Evolutionary conservation across 2,888 invertebrate genomes (phyloP).

Genomic region (Dynastes tityus): DNA sequence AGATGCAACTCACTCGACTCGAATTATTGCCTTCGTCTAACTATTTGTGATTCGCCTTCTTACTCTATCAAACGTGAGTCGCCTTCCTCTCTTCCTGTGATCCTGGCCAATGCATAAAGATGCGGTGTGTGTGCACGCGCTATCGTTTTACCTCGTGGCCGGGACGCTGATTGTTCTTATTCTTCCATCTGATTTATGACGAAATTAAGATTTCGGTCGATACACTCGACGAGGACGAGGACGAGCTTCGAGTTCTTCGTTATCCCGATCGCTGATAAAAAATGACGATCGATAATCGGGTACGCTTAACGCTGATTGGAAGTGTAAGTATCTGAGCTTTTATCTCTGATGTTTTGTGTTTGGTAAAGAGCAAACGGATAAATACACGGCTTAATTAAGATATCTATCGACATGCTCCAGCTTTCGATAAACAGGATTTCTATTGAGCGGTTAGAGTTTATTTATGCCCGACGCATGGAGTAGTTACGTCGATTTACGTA

Average conservation of each 20-base stretch:
- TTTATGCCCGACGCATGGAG: conserved; percentile 27
- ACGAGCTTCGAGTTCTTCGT: background rate
- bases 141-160: background rate
- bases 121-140: background rate
- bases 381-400: conserved; percentile 45
- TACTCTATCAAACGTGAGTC: conserved; percentile 32
- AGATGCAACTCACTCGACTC: conserved; percentile 41
- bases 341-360: conserved; percentile 41
- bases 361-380: conserved; percentile 42
- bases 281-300: conserved; percentile 34
- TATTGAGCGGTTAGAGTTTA: conserved; percentile 46
- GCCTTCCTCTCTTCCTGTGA: conserved; percentile 34
- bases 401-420: conserved; percentile 43
- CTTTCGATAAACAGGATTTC: conserved; percentile 27
- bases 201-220: conserved; percentile 41
- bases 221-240: conserved; percentile 26
- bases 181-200: conserved; percentile 28
- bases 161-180: conserved; percentile 17
- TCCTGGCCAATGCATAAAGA: conserved; percentile 4
- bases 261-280: conserved; percentile 17
- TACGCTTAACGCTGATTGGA: conserved; percentile 44
- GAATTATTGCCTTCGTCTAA: conserved; percentile 47
- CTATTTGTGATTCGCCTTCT: conserved; percentile 39
- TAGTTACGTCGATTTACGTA: conserved; percentile 41
- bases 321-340: conserved; percentile 45